These are phyloP conservation scores for Acanthornis magna DNA, from an alignment of 2,797 vertebrate species.

Conservation along the genomic window DNA sequence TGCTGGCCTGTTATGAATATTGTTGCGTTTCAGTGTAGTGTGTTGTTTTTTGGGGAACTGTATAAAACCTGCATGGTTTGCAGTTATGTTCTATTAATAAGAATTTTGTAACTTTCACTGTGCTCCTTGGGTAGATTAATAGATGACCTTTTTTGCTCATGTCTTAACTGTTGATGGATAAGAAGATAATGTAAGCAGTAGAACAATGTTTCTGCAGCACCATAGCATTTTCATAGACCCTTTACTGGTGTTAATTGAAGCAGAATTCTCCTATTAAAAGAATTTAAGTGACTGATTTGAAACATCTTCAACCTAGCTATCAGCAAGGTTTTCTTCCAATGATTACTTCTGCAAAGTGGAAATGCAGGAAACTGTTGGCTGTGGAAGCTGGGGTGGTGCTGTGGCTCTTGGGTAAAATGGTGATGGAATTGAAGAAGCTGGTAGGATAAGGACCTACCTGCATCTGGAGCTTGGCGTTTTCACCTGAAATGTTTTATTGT, in stretches of 20 bases:
- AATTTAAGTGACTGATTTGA: neutral
- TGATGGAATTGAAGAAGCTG: neutral
- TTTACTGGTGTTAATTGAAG: neutral
- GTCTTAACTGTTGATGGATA: neutral
- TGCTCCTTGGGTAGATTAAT: neutral
- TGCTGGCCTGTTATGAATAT: neutral
- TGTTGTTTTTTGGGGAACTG: neutral
- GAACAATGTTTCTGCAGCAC: neutral
- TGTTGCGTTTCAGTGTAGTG: neutral
- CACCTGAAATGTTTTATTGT: neutral
- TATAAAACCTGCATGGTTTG: neutral
- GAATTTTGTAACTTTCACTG: neutral
- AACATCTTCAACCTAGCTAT: neutral
- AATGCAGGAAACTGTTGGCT: neutral
- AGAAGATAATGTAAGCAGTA: neutral
- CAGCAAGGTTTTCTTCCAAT: neutral
- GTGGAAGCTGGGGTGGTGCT: neutral
- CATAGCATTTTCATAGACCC: neutral
- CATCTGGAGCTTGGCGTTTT: neutral
- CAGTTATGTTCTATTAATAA: neutral
- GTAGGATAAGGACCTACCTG: neutral
- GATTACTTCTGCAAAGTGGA: neutral
- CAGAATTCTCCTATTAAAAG: neutral
- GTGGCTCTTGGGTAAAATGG: neutral
- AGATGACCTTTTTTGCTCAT: neutral